These are phyloP conservation scores for Pyrocephalus nanus DNA, from an alignment of 2,797 vertebrate genomes.

Conservation along the genomic window DNA sequence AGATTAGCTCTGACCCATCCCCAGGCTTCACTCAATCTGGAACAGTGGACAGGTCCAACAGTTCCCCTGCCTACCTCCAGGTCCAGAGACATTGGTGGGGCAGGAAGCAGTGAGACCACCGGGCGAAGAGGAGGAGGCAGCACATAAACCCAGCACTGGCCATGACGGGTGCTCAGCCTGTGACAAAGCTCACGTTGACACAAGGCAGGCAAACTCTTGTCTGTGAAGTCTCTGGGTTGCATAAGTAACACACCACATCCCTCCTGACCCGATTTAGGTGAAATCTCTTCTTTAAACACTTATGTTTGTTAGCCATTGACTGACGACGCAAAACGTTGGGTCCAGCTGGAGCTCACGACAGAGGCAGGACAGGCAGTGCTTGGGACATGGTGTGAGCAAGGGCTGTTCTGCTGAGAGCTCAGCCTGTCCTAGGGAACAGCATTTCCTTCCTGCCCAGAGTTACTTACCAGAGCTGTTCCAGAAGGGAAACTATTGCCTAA, in stretches of 20 bases:
- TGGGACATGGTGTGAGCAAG: rapidly evolving
- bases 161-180: rapidly evolving
- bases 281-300: neutral
- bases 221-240: rapidly evolving
- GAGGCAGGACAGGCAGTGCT: neutral
- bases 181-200: neutral
- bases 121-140: neutral
- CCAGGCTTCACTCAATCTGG: too few relatives aligned
- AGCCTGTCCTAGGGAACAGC: neutral
- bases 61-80: rapidly evolving
- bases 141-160: rapidly evolving
- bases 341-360: neutral
- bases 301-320: too few relatives aligned
- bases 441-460: neutral
- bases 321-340: rapidly evolving
- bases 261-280: neutral
- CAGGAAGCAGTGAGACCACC: rapidly evolving
- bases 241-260: rapidly evolving
- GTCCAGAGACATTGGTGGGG: rapidly evolving
- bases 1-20: neutral
- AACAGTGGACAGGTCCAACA: too few relatives aligned
- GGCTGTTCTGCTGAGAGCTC: rapidly evolving
- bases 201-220: neutral
- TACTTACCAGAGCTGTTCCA: neutral
- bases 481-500: neutral